Conservation (phyloP, 2,113 vertebrate genomes). For the Anoura caudifer region DNA sequence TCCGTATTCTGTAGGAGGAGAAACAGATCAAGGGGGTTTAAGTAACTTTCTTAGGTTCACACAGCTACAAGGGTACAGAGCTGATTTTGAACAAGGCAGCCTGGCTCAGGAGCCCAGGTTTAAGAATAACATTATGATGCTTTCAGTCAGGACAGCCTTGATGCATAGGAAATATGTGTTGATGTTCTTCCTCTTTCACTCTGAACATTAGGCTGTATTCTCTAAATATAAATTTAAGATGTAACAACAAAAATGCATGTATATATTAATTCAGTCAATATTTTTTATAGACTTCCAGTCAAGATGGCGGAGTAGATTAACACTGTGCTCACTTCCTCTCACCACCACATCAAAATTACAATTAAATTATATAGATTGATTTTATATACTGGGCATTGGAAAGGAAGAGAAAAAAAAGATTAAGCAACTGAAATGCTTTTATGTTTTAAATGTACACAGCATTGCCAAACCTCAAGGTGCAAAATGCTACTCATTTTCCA, state of each 20-base stretch:
- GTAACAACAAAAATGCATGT: neutral
- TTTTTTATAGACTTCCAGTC: neutral
- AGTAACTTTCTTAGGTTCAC: neutral
- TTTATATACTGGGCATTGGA: neutral
- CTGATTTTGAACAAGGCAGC: neutral
- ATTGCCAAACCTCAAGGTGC: neutral
- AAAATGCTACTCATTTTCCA: slow-evolving; percentile 21
- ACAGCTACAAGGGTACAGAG: neutral
- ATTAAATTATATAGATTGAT: neutral
- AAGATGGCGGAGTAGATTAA: neutral
- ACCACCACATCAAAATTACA: neutral
- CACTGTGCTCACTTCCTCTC: neutral
- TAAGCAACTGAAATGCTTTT: slow-evolving; percentile 6
- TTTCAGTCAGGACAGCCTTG: neutral
- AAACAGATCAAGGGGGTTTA: neutral
- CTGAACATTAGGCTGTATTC: neutral
- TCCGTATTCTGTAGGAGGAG: neutral
- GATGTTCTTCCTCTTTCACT: neutral
- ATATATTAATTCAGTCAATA: neutral
- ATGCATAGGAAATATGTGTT: neutral
- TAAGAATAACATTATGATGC: neutral
- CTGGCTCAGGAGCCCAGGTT: neutral
- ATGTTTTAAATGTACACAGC: slow-evolving; percentile 1
- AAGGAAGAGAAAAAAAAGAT: neutral
- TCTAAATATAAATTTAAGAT: neutral